Evolutionary conservation across 2,888 invertebrate species (phyloP), one percentile per base, ranked within the genome.

Genomic region (Euphydryas editha): DNA sequence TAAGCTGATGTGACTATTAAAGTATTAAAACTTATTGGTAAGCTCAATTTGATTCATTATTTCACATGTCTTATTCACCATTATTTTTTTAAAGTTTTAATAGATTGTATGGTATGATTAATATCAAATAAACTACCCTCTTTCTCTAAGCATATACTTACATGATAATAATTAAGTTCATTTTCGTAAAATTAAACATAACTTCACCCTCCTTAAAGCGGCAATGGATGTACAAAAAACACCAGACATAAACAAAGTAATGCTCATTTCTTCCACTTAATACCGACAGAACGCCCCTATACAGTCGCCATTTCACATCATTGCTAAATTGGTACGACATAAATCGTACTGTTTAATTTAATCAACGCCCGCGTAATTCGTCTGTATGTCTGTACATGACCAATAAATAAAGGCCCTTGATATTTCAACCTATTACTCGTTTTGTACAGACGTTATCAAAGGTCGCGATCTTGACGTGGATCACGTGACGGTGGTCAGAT

Each of bases 331-430:
- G 90, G 85, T 81, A 81, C 74, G 77, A 84, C 90, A 90, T 92
- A 92, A 92, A 90, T 92, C 81, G 77, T 83, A 81, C 86, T 83
- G 78, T 89, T 90, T 91, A 92, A 92, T 92, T 92, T 87, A 91
- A 92, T 92, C 90, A 92, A 89, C 91, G 83, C 85, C 82, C 82
- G 79, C 78, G 83, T 86, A 82, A 84, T 84, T 83, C 81, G 79
- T 79, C 76, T 71, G 72, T 73, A 57, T 71, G 67, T 73, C 70
- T 68, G 69, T 73, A 74, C 75, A 69, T 69, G 72, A 77, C 89
- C 86, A 87, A 58, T 76, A 44, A 78, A 76, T 55, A 47, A 21
- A 78, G 87, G 82, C 72, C 87, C 73, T 72, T 77, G 64, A 72
- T 72, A 77, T 76, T 73, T 66, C 69, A 73, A 73, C 69, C 72